A percentile compares a stretch with the other conserved stretches of the same genome.
Conservation (phyloP, 1,140 invertebrate genomes). For the Diuraphis noxia region DNA sequence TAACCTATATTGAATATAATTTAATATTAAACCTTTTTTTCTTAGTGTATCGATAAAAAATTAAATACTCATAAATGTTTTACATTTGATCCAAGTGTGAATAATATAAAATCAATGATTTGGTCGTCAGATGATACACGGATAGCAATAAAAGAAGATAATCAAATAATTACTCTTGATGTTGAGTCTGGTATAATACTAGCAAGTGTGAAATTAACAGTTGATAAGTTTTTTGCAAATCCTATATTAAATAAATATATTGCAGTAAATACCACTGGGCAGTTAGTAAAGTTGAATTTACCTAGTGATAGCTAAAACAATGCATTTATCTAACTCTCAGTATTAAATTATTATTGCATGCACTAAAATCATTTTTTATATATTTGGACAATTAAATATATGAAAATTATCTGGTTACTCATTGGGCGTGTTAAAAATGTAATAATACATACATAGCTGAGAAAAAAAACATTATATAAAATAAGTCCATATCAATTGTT, state of each 20-base stretch:
- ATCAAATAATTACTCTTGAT: slow-evolving; percentile 36
- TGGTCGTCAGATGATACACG: slow-evolving; percentile 31
- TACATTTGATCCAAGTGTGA: background rate
- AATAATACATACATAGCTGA: background rate
- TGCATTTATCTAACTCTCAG: background rate
- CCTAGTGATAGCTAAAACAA: background rate
- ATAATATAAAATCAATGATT: slow-evolving; percentile 34
- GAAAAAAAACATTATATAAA: background rate
- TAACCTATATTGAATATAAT: background rate
- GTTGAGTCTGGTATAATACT: slow-evolving; percentile 21
- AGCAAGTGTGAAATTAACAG: slow-evolving; percentile 26
- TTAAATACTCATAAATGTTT: background rate
- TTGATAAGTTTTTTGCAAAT: slow-evolving; percentile 15
- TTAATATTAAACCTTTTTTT: background rate
- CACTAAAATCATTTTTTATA: background rate
- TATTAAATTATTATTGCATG: background rate
- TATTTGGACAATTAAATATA: background rate
- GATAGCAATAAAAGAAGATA: slow-evolving; percentile 34
- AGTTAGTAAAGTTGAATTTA: slow-evolving; percentile 41
- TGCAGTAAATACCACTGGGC: slow-evolving; percentile 12
- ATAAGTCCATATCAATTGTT: background rate
- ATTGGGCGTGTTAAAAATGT: no score
- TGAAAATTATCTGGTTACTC: background rate
- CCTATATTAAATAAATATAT: background rate
- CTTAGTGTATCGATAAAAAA: slow-evolving; percentile 10